A percentile compares a stretch with the other conserved stretches of the same genome.
These are phyloP conservation scores for Zoanthus sociatus DNA, from an alignment of 92 coral and sea anemone species.

Conservation along the genomic window DNA sequence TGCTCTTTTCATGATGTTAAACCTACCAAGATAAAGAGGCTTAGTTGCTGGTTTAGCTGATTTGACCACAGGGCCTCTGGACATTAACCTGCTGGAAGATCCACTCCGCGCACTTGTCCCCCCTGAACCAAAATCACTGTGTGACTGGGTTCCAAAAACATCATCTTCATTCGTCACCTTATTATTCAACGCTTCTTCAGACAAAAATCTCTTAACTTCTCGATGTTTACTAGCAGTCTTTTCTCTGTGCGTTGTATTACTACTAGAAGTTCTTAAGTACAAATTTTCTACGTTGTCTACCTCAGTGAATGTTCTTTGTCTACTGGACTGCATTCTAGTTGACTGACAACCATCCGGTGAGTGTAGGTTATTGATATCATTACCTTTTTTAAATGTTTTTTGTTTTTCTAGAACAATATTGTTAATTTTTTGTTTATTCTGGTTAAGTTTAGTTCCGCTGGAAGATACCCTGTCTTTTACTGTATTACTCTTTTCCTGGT, in stretches of 20 bases:
- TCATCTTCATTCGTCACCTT: background rate
- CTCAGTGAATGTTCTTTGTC: conserved; percentile 78
- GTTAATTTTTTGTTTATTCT: conserved; percentile 37
- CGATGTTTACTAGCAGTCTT: background rate
- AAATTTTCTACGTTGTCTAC: conserved; percentile 71
- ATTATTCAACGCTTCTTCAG: conserved; percentile 8
- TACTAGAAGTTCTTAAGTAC: conserved; percentile 37
- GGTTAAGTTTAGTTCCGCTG: background rate
- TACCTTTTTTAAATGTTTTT: conserved; percentile 35
- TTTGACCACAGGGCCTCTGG: conserved; percentile 78
- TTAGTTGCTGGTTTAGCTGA: conserved; percentile 87
- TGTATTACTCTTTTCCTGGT: background rate
- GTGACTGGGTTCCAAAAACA: background rate
- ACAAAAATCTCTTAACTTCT: background rate
- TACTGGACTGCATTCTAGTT: conserved; percentile 45
- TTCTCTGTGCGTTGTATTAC: conserved; percentile 11
- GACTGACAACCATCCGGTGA: conserved; percentile 25
- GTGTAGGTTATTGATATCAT: background rate
- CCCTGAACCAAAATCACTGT: conserved; percentile 40
- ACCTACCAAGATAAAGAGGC: conserved; percentile 91
- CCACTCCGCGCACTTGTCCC: conserved; percentile 63
- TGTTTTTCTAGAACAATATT: conserved; percentile 25
- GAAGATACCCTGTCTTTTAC: background rate
- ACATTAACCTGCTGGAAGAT: conserved; percentile 66
- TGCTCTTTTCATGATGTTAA: background rate